phyloP scores from a whole-genome alignment of 2,888 invertebrate genomes.

The Amaurobius ferox region DNA sequence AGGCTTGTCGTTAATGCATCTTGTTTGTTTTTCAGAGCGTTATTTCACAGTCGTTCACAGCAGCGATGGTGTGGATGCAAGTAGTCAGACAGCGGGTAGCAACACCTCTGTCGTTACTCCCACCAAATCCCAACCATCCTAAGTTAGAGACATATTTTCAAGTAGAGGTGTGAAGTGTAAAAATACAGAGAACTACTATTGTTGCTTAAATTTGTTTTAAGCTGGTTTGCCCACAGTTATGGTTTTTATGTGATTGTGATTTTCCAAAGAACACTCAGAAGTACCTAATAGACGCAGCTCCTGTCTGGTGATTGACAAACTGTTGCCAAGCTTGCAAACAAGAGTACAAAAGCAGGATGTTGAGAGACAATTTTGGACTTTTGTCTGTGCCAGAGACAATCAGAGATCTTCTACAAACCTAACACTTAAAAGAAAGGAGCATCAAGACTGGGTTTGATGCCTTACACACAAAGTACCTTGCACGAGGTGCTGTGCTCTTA shows the following conservation, averaged over 20 bases:
- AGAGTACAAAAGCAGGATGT: slow-evolving; percentile 54
- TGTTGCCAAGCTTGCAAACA: slow-evolving; percentile 36
- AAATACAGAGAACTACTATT: slow-evolving; percentile 17
- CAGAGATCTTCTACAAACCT: slow-evolving; percentile 38
- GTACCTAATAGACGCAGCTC: slow-evolving; percentile 43
- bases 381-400: slow-evolving; percentile 67
- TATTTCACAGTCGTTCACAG: slow-evolving; percentile 73
- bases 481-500: slow-evolving; percentile 52
- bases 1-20: too few species aligned
- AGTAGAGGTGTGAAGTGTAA: slow-evolving; percentile 29
- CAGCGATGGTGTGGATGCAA: slow-evolving; percentile 69
- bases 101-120: slow-evolving; percentile 53
- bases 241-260: slow-evolving; percentile 39
- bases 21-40: slow-evolving; percentile 62
- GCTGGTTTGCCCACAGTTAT: slow-evolving; percentile 35
- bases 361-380: slow-evolving; percentile 17
- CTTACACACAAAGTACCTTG: slow-evolving; percentile 35
- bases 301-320: slow-evolving; percentile 53
- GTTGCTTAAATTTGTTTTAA: slow-evolving; percentile 35
- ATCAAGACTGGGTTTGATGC: slow-evolving; percentile 67
- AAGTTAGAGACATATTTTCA: slow-evolving; percentile 26
- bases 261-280: slow-evolving; percentile 23
- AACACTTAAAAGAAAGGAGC: slow-evolving; percentile 46
- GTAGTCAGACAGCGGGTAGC: slow-evolving; percentile 60
- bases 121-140: slow-evolving; percentile 71